Percentiles rank a stretch among this genome's conserved stretches.
Conservation (phyloP, 2,797 vertebrate genomes). For the Uromys caudimaculatus region DNA sequence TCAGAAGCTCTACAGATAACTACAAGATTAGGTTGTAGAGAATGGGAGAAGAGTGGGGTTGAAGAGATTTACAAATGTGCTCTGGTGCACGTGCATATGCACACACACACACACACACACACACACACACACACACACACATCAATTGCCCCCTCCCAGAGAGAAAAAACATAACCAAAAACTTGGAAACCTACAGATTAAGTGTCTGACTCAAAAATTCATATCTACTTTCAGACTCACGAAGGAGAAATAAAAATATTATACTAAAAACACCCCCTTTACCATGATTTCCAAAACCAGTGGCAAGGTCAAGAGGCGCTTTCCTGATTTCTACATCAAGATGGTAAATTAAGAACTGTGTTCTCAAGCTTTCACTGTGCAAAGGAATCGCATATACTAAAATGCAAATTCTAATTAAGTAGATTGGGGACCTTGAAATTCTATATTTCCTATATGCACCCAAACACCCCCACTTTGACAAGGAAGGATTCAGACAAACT, state of each 20-base stretch:
- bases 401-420: neutral
- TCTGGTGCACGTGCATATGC: neutral
- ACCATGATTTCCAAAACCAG: conserved; percentile 3
- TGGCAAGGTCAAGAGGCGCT: neutral
- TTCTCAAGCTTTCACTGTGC: neutral
- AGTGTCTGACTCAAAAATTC: neutral
- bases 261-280: neutral
- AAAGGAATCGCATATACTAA: neutral
- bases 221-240: neutral
- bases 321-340: conserved; percentile 10
- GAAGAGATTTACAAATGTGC: neutral
- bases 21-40: neutral
- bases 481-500: neutral
- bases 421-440: neutral
- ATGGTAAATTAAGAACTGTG: neutral
- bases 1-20: neutral
- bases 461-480: neutral
- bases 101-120: neutral
- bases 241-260: neutral
- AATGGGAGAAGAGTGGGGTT: neutral
- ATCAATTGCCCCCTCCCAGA: neutral
- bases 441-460: neutral
- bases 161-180: neutral
- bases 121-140: neutral
- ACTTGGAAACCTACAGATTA: neutral